A percentile compares a stretch with the other conserved stretches of the same genome.
Conservation (phyloP, 2,113 vertebrate species). For the Mormyrus iriodes region DNA sequence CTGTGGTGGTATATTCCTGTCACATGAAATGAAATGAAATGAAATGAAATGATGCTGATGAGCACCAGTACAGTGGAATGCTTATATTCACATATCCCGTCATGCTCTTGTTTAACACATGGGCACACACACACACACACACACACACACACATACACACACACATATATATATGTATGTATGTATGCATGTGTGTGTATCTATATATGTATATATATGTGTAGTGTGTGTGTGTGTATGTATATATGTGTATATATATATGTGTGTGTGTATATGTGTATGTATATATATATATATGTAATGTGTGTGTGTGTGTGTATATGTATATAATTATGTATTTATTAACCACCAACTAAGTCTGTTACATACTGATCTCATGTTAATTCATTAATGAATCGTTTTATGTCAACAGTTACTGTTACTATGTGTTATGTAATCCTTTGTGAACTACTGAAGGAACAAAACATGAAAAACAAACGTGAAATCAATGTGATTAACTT, state of each 20-base stretch:
- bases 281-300: too few species aligned
- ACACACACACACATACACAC: too few species aligned
- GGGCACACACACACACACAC: neutral
- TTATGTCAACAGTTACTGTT: neutral
- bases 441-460: neutral
- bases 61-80: neutral
- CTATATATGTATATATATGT: too few species aligned
- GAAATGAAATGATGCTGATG: neutral
- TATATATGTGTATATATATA: too few species aligned
- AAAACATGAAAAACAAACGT: neutral
- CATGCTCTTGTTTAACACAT: neutral
- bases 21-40: neutral
- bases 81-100: neutral
- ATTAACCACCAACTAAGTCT: neutral
- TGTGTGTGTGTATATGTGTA: too few species aligned
- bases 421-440: neutral
- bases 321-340: too few species aligned
- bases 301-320: too few species aligned
- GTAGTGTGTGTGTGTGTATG: too few species aligned
- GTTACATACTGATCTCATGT: neutral
- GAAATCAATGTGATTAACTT: too few species aligned
- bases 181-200: too few species aligned
- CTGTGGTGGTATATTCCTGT: neutral
- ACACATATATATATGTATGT: too few species aligned
- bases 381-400: neutral